Evolutionary conservation across 2,113 vertebrate genomes (phyloP).

Genomic region (Myodes glareolus): DNA sequence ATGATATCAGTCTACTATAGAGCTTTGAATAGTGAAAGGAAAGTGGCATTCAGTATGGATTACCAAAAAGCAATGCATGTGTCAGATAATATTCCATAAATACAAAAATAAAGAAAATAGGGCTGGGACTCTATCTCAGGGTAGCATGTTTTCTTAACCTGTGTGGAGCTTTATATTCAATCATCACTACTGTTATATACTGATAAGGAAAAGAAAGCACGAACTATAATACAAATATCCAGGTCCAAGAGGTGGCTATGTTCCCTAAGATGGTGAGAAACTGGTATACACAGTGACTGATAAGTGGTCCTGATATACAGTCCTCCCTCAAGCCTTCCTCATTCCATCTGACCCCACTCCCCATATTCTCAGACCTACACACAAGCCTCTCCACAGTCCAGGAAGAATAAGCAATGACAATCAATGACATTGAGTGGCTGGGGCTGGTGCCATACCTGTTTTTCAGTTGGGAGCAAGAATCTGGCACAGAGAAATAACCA

Average conservation of each 20-base stretch:
- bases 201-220: not conserved
- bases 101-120: not conserved
- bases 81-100: not conserved
- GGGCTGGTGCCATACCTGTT: not conserved
- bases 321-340: not conserved
- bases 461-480: not conserved
- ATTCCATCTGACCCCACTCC: not conserved
- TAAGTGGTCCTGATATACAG: not conserved
- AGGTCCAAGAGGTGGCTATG: not conserved
- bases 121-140: no score
- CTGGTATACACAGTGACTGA: not conserved
- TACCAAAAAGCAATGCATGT: not conserved
- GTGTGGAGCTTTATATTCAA: not conserved
- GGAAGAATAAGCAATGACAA: not conserved
- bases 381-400: not conserved
- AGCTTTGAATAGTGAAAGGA: conserved; percentile 17
- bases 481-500: not conserved
- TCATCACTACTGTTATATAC: not conserved
- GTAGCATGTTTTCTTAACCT: not conserved
- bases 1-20: not conserved
- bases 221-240: conserved; percentile 13
- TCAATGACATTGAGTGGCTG: not conserved
- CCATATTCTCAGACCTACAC: not conserved
- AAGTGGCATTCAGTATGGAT: not conserved
- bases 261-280: not conserved